Conservation (phyloP, 2,113 vertebrate species). For the Ceratotherium simum region DNA sequence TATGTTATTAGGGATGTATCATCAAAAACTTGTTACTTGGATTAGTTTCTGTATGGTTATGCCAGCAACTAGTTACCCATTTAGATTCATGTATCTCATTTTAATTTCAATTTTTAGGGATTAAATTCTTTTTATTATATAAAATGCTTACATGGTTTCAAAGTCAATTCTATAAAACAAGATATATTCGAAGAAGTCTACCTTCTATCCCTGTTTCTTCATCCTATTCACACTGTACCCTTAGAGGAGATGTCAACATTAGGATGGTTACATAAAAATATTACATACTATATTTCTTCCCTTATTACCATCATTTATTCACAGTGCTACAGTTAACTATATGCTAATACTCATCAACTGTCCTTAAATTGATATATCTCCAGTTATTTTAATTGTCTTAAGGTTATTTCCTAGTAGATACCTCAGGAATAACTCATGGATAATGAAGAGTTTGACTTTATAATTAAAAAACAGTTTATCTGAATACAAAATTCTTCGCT, state of each 20-base stretch:
- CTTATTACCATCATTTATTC: not conserved
- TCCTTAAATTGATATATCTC: not conserved
- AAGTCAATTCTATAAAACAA: slow-evolving; percentile 4
- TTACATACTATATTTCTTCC: not conserved
- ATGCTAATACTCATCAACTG: not conserved
- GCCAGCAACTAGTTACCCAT: not conserved
- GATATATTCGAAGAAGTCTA: not conserved
- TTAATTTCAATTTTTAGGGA: not conserved
- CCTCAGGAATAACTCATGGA: not conserved
- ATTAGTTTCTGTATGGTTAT: not conserved
- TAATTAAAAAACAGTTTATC: not conserved
- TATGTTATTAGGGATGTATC: not conserved
- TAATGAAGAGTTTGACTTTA: not conserved
- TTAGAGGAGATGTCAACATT: not conserved
- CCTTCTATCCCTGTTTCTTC: not conserved
- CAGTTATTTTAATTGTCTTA: not conserved
- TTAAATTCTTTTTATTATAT: not conserved
- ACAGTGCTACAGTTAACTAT: not conserved
- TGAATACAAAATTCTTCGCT: not conserved
- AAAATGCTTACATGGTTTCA: not conserved
- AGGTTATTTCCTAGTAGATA: not conserved
- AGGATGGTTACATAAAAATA: not conserved
- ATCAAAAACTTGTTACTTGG: not conserved
- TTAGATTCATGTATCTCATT: slow-evolving; percentile 13
- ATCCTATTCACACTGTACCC: not conserved